Evolutionary conservation across 2,888 invertebrate genomes (phyloP).

Genomic region (Leptopterna dolabrata): DNA sequence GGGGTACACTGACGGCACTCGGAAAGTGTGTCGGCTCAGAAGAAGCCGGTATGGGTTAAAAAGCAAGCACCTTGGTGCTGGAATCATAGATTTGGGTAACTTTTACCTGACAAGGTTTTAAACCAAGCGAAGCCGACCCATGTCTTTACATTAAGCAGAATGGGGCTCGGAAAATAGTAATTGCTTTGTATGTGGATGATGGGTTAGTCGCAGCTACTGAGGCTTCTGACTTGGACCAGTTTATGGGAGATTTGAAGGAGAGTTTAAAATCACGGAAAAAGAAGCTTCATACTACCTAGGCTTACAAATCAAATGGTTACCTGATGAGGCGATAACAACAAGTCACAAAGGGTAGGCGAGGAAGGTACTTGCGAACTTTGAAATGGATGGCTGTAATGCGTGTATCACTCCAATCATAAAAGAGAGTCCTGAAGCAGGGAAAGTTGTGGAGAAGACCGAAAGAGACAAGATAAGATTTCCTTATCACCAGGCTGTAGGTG

Average conservation of each 20-base stretch:
- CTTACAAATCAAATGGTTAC: not conserved
- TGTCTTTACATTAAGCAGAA: not conserved
- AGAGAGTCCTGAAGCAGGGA: too few relatives aligned
- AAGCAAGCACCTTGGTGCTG: not conserved
- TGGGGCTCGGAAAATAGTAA: not conserved
- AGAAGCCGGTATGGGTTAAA: not conserved
- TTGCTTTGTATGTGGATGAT: not conserved
- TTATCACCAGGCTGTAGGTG: too few relatives aligned
- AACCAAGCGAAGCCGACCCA: not conserved
- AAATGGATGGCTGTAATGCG: too few relatives aligned
- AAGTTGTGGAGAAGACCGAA: too few relatives aligned
- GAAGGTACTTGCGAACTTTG: not conserved
- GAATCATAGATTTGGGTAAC: not conserved
- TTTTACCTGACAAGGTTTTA: not conserved
- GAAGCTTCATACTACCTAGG: not conserved
- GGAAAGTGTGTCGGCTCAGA: not conserved
- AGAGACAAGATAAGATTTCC: too few relatives aligned
- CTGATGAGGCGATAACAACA: not conserved
- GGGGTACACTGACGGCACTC: not conserved
- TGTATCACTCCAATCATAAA: too few relatives aligned
- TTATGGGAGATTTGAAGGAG: not conserved
- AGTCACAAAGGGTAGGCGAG: not conserved
- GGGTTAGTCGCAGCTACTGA: not conserved
- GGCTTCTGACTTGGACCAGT: not conserved
- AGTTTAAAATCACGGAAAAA: not conserved